Evolutionary conservation across 2,888 invertebrate genomes (phyloP), one percentile per base, ranked within the genome.

Genomic region (Hyppa rectilinea): DNA sequence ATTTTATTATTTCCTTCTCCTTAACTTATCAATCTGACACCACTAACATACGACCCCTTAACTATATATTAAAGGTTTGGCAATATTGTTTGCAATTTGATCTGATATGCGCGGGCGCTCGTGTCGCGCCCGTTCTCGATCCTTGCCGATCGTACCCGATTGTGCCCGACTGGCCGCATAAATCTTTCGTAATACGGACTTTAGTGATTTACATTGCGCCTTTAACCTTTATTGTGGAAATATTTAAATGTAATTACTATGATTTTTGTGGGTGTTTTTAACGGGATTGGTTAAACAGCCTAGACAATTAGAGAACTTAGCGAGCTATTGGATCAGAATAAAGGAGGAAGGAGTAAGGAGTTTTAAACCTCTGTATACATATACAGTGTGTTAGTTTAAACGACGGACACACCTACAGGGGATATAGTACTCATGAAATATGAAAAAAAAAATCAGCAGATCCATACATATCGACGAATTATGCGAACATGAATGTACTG

Each of bases 41-140:
- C 53, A 31, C 40, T 34, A 71, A 62, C 73, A 69, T 81, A 78
- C 58, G 85, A 74, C 73, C 78, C 68, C 59, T 77, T 83, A 77
- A 85, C 60, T 43, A 80, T 71, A 78, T 79, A 85, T 85, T 82
- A 85, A 83, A 82, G 73, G 82, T 82, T 85, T 85, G 85, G 86
- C 76, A 85, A 86, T 85, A 85, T 81, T 84, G 81, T 82, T 80
- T 71, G 83, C 79, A 85, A 82, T 85, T 80, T 85, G 80, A 85
- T 85, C 85, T 85, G 85, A 86, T 85, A 85, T 70, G 86, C 80
- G 71, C 85, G 20, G 38, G 75, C 84, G 84, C 85, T 85, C 86
- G 85, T 85, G 86, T 84, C 89, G 85, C 87, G 87, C 90, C 90
- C 87, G 87, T 85, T 87, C 87, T 81, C 85, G 87, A 88, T 90